Conservation (phyloP, 2,888 invertebrate genomes). For the Acholoe squamosa region DNA sequence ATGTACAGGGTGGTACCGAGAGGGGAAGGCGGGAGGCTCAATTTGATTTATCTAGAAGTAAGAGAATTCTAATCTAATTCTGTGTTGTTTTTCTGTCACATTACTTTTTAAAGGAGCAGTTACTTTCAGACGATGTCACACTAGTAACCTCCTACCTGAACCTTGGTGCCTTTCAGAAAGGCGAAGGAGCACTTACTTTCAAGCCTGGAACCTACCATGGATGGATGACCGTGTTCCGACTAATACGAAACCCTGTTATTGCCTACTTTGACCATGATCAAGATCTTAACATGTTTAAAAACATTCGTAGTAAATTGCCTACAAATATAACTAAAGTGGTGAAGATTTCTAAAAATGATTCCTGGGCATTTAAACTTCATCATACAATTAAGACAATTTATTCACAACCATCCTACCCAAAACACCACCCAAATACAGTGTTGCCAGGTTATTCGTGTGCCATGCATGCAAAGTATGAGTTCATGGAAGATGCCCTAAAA, state of each 20-base stretch:
- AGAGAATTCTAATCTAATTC: too few species aligned
- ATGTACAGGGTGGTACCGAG: too few species aligned
- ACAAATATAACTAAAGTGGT: slow-evolving; percentile 70
- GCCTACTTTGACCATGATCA: slow-evolving; percentile 73
- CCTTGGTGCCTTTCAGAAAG: slow-evolving; percentile 67
- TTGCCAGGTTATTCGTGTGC: slow-evolving; percentile 76
- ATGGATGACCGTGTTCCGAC: slow-evolving; percentile 76
- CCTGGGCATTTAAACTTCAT: slow-evolving; percentile 74
- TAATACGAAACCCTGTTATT: slow-evolving; percentile 75
- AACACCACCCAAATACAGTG: slow-evolving; percentile 76
- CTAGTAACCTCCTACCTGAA: slow-evolving; percentile 69
- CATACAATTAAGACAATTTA: slow-evolving; percentile 73
- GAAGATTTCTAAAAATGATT: slow-evolving; percentile 69
- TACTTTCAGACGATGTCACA: slow-evolving; percentile 65
- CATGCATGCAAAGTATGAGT: too few species aligned
- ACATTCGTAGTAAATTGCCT: slow-evolving; percentile 70
- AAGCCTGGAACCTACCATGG: slow-evolving; percentile 72
- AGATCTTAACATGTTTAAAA: slow-evolving; percentile 69
- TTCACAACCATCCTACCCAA: slow-evolving; percentile 74
- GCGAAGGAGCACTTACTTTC: slow-evolving; percentile 37
- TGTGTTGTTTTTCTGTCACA: too few species aligned
- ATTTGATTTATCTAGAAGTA: too few species aligned
- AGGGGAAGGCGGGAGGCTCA: too few species aligned
- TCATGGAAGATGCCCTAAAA: slow-evolving; percentile 72
- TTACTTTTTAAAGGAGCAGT: too few species aligned